Conservation (phyloP, 2,113 vertebrate species). For the Acrocephalus kingi region DNA sequence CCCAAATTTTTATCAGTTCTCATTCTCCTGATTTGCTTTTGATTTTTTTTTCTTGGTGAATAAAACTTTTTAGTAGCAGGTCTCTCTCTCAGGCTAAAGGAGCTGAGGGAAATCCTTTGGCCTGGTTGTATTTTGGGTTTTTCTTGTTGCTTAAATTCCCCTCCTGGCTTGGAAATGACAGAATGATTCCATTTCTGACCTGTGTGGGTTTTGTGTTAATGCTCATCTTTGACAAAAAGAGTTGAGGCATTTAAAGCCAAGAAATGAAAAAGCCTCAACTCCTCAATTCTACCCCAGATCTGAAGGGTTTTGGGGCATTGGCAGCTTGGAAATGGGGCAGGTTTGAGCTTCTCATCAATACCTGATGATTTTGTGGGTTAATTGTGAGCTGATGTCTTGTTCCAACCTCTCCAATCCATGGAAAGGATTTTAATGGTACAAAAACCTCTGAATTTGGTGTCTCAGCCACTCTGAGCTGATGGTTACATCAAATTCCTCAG, state of each 20-base stretch:
- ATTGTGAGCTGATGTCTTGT: not conserved
- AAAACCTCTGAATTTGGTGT: not conserved
- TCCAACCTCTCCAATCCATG: not conserved
- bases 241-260: not conserved
- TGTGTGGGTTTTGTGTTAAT: not conserved
- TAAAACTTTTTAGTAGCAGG: not conserved
- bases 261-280: not conserved
- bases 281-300: not conserved
- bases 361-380: not conserved
- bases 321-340: not conserved
- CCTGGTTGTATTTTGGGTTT: not conserved
- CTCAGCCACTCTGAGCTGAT: not conserved
- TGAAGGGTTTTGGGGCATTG: not conserved
- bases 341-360: not conserved
- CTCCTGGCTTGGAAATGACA: not conserved
- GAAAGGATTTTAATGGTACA: not conserved
- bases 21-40: not conserved
- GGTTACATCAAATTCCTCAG: no score
- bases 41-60: not conserved
- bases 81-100: not conserved
- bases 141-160: not conserved
- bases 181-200: not conserved
- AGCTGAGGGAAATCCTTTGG: not conserved
- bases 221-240: not conserved
- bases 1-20: fast-evolving